A percentile compares a stretch with the other conserved stretches of the same genome.
phyloP scores from a whole-genome alignment of 2,888 invertebrate species.

The Papilio demoleus region DNA sequence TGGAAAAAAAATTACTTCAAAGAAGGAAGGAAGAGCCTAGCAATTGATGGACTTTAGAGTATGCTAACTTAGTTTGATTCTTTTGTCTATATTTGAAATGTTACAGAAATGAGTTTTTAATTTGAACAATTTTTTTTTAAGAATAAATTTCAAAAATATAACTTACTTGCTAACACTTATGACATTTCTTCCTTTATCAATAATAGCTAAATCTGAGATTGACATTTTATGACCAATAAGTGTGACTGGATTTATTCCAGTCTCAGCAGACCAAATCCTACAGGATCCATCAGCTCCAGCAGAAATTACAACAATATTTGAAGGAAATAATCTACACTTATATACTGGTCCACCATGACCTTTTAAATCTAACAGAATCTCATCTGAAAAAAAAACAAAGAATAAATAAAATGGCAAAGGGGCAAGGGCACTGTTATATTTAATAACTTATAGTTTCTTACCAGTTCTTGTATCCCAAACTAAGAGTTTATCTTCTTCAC shows the following conservation, averaged over 20 bases:
- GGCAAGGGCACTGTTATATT: no score
- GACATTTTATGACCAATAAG: constrained; percentile 86
- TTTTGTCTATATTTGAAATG: no score
- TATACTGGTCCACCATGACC: constrained; percentile 88
- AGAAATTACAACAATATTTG: constrained; percentile 86
- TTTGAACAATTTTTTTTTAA: constrained; percentile 17
- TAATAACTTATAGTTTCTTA: no score
- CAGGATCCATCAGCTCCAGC: constrained; percentile 88
- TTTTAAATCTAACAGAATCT: constrained; percentile 74
- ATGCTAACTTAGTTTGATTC: no score
- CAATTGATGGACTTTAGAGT: no score
- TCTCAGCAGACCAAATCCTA: constrained; percentile 88
- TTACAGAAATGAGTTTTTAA: no score
- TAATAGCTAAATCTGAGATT: constrained; percentile 84
- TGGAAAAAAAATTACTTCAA: constrained; percentile 57
- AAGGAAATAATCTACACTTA: constrained; percentile 87
- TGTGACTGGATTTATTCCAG: constrained; percentile 86
- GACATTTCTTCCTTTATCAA: constrained; percentile 88
- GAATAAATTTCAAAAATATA: no score
- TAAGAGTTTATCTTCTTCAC: constrained; percentile 82
- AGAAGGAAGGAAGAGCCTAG: no score
- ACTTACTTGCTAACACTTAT: constrained; percentile 86
- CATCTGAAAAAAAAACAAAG: constrained; percentile 59
- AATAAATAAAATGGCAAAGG: no score
- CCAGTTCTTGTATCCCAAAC: constrained; percentile 87